Conservation (phyloP, 2,113 vertebrate species). For the Peromyscus leucopus region DNA sequence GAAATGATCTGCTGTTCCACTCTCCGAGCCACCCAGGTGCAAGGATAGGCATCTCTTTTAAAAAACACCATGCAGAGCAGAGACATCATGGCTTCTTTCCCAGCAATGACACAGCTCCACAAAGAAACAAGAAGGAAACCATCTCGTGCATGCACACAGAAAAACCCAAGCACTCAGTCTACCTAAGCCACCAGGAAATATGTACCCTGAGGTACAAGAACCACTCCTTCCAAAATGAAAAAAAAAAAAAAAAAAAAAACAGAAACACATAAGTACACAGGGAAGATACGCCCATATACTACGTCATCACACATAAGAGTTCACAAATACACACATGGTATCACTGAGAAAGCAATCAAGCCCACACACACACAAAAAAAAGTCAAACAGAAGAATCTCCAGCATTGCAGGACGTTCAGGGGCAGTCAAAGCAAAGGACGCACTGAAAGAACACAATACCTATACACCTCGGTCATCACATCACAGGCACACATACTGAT, state of each 20-base stretch:
- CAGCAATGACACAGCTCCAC: constrained; percentile 66
- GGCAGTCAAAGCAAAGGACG: constrained; percentile 47
- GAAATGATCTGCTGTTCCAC: neutral
- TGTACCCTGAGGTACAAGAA: neutral
- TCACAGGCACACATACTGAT: neutral
- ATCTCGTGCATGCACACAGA: neutral
- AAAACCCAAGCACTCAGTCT: constrained; percentile 8
- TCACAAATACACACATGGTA: neutral
- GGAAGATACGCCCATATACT: constrained; percentile 55
- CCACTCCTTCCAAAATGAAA: constrained; percentile 7
- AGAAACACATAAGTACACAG: neutral
- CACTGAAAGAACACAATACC: constrained; percentile 17
- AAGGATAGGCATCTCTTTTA: neutral
- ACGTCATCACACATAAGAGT: constrained; percentile 33
- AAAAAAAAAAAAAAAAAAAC: neutral
- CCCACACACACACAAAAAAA: neutral
- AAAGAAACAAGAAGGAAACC: neutral
- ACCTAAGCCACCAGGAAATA: neutral
- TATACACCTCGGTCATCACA: neutral
- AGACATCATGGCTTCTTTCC: constrained; percentile 72
- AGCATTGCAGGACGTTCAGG: neutral
- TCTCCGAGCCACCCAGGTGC: neutral
- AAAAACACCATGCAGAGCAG: constrained; percentile 56
- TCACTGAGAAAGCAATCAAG: constrained; percentile 19
- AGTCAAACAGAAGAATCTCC: neutral